Conservation (phyloP, 2,888 invertebrate species). For the Nemurella pictetii region DNA sequence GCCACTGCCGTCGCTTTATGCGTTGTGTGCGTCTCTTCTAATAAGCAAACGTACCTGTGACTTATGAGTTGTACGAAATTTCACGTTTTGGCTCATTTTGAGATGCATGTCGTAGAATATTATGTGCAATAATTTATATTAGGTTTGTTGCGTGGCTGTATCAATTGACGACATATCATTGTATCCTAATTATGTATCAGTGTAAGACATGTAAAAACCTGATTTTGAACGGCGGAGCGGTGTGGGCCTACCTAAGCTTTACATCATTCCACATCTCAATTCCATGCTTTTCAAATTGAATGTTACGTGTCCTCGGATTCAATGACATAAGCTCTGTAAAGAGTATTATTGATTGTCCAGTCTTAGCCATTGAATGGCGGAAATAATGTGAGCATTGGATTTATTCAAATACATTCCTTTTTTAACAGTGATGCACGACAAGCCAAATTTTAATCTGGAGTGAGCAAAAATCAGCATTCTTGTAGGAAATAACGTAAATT, state of each 20-base stretch:
- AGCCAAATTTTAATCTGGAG: not conserved
- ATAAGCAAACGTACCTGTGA: not conserved
- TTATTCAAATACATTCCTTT: not conserved
- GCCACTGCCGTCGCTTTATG: constrained; percentile 16
- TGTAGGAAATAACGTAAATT: not conserved
- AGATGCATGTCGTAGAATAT: constrained; percentile 7
- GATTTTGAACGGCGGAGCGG: constrained; percentile 31
- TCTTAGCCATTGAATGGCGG: not conserved
- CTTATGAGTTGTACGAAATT: not conserved
- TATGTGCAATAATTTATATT: constrained; percentile 43
- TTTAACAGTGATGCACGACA: not conserved
- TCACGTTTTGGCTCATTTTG: not conserved
- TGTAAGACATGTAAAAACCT: constrained; percentile 40
- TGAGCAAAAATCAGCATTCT: not conserved
- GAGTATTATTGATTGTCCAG: not conserved
- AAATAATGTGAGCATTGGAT: not conserved
- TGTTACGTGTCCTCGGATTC: not conserved
- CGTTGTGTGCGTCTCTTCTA: constrained; percentile 4
- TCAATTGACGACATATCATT: constrained; percentile 44
- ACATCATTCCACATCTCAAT: not conserved
- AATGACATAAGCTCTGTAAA: not conserved
- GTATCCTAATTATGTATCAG: constrained; percentile 43
- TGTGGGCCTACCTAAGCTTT: not conserved
- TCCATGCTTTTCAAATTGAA: not conserved
- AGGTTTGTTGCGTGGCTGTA: constrained; percentile 43